Evolutionary conservation across 2,888 invertebrate genomes (phyloP), one percentile per base, ranked within the genome.

Genomic region (Conistra vaccinii): DNA sequence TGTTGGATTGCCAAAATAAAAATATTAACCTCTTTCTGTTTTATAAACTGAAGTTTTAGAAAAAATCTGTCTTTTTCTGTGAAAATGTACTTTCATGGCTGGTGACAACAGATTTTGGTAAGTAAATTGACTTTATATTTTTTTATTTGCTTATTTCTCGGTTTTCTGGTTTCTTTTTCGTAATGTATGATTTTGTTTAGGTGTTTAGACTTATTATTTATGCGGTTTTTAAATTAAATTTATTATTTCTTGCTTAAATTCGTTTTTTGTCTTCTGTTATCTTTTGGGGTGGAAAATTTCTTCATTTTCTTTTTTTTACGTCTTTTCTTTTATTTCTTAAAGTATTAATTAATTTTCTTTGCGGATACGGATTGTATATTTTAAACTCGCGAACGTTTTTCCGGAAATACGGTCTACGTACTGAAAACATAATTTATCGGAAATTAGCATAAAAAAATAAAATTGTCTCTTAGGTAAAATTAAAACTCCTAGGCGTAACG

Each of bases 1-100:
- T 62, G 45, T 63, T 65, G n/a, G 17, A 53, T 73, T 80, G 32
- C 35, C 63, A 80, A 70, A 83, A 76, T 82, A 80, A 79, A 67
- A 79, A 73, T 69, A 76, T 58, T 70, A 75, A 51, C 63, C 51
- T 67, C 60, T 58, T 55, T 67, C 62, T 23, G 10, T 26, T 42
- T 73, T 32, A 58, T 39, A 55, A 74, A 71, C 14, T 26, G 55
- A 20, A 51, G 17, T 6, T 57, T 67, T 17, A 5, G 20, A 35
- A 73, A 68, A 57, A 69, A 57, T 12, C 39, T 39, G 53, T 12
- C 51, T 26, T 35, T 67, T 0, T n/a, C 48, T 6, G 39, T 61
- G 9, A 76, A 73, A 51, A 73, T 76, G 70, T 32, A 1, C 7
- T 0, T 58, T 42, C 12, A 29, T 51, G 29, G 20, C 26, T 14